phyloP scores from a whole-genome alignment of 2,888 invertebrate species.

The Arrhopalites spinosus region DNA sequence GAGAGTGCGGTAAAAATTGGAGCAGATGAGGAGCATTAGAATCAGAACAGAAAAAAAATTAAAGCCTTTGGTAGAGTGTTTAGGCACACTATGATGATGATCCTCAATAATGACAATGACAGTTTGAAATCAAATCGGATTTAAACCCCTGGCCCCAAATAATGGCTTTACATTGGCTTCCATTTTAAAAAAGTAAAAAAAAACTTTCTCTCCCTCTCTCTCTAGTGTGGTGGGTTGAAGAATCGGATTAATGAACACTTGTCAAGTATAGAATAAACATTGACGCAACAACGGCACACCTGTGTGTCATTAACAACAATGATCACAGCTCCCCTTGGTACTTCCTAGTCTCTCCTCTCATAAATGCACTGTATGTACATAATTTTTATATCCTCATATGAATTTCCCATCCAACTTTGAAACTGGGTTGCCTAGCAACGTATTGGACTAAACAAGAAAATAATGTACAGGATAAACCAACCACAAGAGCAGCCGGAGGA shows the following conservation, averaged over 20 bases:
- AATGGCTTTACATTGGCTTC: background rate
- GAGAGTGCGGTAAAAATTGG: background rate
- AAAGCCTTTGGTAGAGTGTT: background rate
- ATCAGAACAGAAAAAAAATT: background rate
- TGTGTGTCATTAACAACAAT: slow-evolving; percentile 31
- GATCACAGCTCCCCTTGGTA: slow-evolving; percentile 5
- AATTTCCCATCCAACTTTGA: background rate
- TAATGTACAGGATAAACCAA: too few species aligned
- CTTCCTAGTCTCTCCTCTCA: background rate
- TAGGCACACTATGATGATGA: background rate
- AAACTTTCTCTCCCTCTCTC: too few species aligned
- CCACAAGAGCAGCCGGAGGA: too few species aligned
- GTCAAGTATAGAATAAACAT: slow-evolving; percentile 34
- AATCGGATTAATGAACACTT: slow-evolving; percentile 33
- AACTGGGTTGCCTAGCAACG: too few species aligned
- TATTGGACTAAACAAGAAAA: too few species aligned
- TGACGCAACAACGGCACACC: slow-evolving; percentile 19
- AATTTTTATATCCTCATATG: background rate
- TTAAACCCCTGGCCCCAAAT: slow-evolving; percentile 30
- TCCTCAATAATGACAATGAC: slow-evolving; percentile 25
- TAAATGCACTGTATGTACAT: background rate
- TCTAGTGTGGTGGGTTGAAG: background rate
- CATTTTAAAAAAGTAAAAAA: background rate
- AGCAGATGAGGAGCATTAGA: slow-evolving; percentile 30
- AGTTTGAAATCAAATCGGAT: slow-evolving; percentile 30